Evolutionary conservation across 2,888 invertebrate genomes (phyloP).

Genomic region (Ectobius pallidus): DNA sequence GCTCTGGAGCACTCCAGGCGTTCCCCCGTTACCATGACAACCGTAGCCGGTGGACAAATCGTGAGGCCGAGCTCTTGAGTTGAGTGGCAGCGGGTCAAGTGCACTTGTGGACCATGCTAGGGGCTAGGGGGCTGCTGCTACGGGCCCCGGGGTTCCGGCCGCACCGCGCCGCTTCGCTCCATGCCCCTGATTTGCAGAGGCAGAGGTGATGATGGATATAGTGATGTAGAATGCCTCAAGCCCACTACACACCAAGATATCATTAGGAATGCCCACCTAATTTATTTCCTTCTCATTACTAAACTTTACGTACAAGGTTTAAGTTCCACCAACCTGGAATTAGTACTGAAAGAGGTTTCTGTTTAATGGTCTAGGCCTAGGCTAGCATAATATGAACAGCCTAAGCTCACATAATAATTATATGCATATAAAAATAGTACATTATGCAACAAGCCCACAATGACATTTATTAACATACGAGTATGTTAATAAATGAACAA

Average conservation of each 20-base stretch:
- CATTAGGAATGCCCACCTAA: slow-evolving; percentile 6
- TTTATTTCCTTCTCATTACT: not conserved
- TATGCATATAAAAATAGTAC: too few species aligned
- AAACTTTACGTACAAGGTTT: not conserved
- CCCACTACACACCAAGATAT: not conserved
- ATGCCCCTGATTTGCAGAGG: slow-evolving; percentile 11
- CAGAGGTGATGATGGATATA: not conserved
- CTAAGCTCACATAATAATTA: too few species aligned
- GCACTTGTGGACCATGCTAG: slow-evolving; percentile 28
- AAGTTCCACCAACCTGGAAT: too few species aligned
- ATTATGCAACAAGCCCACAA: too few species aligned
- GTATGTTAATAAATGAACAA: too few species aligned
- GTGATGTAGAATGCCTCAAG: too few species aligned
- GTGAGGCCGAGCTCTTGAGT: slow-evolving; percentile 37
- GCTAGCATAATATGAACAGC: too few species aligned
- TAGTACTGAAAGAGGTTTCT: too few species aligned
- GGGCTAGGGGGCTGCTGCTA: slow-evolving; percentile 15
- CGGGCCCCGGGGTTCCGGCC: not conserved
- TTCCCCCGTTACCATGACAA: slow-evolving; percentile 35
- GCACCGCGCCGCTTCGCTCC: not conserved
- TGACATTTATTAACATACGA: too few species aligned
- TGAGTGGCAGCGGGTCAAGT: slow-evolving; percentile 40
- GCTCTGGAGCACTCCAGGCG: slow-evolving; percentile 38
- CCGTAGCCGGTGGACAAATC: slow-evolving; percentile 40
- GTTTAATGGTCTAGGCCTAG: too few species aligned